Base-by-base conservation (phyloP, 2,797 vertebrate genomes). In the Acrossocheilus wenchowensis region DNA sequence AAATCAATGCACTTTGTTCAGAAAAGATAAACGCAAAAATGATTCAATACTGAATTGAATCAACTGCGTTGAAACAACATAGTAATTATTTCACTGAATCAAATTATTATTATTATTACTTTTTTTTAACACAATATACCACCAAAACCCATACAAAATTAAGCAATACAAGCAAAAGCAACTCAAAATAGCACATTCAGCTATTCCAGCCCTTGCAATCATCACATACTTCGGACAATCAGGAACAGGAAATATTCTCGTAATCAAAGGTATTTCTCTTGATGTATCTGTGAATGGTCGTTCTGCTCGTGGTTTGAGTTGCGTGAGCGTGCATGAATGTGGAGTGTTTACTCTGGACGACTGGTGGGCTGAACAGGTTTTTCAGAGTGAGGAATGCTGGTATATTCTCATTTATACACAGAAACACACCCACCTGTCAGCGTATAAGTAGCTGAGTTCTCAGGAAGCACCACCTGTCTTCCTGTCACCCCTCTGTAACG, bases 301-400 rank as follows among this genome's bases (percentile, higher is more conserved):
- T 19, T 21, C 2, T 52, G n/a, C 1, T 39, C 50, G 21, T 84
- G 14, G 52, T 78, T 57, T 34, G 3, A 26, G 71, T 57, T 82
- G 60, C 41, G 19, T 68, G 34, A 57, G 62, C 45, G 43, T 30
- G 73, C 52, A 26, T 81, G 72, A 60, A 83, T 86, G 82, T 2
- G 3, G 3, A 71, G 54, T 23, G 82, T 86, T 72, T 73, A 17
- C 39, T n/a, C 36, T 74, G 60, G 36, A 68, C 36, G 5, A 4
- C 6, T 7, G 68, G 19, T 85, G 71, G 43, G 45, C 39, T 45
- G 23, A 86, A 88, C 90, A 54, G 86, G 90, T 88, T 89, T 72
- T 57, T 73, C 81, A 17, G 54, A 82, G 19, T 17, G 12, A 87
- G 60, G 83, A 86, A 87, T 86, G 52, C 62, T 14, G 21, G 21